Percentiles rank a stretch among this genome's conserved stretches.
These are phyloP conservation scores for Siphamia tubifer DNA, from an alignment of 2,113 vertebrate genomes.

Conservation along the genomic window DNA sequence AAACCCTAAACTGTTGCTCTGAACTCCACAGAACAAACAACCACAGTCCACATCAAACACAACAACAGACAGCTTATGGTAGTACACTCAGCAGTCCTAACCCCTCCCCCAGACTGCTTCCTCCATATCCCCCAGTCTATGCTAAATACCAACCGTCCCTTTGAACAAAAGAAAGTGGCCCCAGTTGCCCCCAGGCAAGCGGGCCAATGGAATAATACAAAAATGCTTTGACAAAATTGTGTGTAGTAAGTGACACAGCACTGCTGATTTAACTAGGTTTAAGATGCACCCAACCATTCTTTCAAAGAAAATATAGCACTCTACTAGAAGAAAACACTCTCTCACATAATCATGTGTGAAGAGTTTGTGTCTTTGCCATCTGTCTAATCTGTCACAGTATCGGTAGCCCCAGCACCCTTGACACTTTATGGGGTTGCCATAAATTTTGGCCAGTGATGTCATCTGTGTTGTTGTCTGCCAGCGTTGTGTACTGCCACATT, in stretches of 20 bases:
- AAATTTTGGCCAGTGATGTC: background rate
- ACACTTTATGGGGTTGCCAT: background rate
- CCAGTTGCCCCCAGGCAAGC: conserved; percentile 19
- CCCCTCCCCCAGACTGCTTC: conserved; percentile 41
- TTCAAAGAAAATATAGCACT: conserved; percentile 49
- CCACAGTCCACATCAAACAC: conserved; percentile 50
- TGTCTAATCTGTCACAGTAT: conserved; percentile 52
- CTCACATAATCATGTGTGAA: conserved; percentile 32
- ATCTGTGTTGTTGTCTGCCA: background rate
- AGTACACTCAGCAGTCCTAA: conserved; percentile 28
- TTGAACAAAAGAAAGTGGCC: conserved; percentile 48
- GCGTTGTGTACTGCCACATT: conserved; percentile 2
- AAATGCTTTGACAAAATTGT: conserved; percentile 13
- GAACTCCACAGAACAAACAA: conserved; percentile 40
- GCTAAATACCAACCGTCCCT: conserved; percentile 25
- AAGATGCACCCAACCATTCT: conserved; percentile 36
- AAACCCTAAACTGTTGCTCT: conserved; percentile 50
- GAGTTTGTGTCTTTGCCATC: conserved; percentile 51
- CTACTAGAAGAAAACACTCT: conserved; percentile 41
- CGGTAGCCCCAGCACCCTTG: background rate
- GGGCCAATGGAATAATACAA: conserved; percentile 33
- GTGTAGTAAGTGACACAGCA: conserved; percentile 1
- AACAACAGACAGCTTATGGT: conserved; percentile 51
- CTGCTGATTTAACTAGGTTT: conserved; percentile 31
- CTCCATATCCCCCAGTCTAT: background rate